Conservation (phyloP, 2,797 vertebrate species). For the Oryzias sinensis region DNA sequence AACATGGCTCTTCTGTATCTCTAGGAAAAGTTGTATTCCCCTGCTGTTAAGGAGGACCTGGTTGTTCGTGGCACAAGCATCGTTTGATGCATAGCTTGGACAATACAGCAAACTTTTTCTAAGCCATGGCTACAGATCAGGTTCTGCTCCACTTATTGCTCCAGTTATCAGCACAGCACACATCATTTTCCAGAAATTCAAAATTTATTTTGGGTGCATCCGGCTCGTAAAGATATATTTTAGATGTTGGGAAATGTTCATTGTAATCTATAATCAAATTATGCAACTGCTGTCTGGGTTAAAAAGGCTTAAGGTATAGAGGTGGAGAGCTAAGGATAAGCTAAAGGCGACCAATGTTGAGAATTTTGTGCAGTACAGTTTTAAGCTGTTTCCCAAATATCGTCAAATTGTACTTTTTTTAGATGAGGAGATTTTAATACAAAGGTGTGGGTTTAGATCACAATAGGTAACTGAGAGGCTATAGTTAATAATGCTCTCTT, state of each 20-base stretch:
- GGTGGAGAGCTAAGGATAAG: too few species aligned
- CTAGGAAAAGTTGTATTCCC: slow-evolving; percentile 22
- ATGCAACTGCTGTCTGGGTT: not conserved
- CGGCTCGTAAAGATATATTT: not conserved
- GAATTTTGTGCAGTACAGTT: too few species aligned
- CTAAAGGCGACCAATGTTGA: too few species aligned
- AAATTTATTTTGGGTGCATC: not conserved
- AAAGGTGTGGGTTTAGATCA: too few species aligned
- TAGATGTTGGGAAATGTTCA: not conserved
- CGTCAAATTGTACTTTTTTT: too few species aligned
- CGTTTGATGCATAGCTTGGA: slow-evolving; percentile 40
- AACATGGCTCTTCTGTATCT: slow-evolving; percentile 7
- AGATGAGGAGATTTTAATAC: too few species aligned
- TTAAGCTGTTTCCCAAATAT: too few species aligned
- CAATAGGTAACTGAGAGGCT: too few species aligned
- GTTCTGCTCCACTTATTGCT: slow-evolving; percentile 64
- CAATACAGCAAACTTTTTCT: slow-evolving; percentile 36
- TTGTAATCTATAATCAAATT: not conserved
- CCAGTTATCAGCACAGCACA: slow-evolving; percentile 46
- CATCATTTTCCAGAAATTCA: slow-evolving; percentile 19
- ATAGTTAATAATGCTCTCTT: too few species aligned
- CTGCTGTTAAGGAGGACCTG: slow-evolving; percentile 7
- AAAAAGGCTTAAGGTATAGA: too few species aligned
- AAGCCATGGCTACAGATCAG: slow-evolving; percentile 41
- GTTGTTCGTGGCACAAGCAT: slow-evolving; percentile 48